Evolutionary conservation across 2,113 vertebrate genomes (phyloP), one percentile per base, ranked within the genome.

Genomic region (Pogona vitticeps): DNA sequence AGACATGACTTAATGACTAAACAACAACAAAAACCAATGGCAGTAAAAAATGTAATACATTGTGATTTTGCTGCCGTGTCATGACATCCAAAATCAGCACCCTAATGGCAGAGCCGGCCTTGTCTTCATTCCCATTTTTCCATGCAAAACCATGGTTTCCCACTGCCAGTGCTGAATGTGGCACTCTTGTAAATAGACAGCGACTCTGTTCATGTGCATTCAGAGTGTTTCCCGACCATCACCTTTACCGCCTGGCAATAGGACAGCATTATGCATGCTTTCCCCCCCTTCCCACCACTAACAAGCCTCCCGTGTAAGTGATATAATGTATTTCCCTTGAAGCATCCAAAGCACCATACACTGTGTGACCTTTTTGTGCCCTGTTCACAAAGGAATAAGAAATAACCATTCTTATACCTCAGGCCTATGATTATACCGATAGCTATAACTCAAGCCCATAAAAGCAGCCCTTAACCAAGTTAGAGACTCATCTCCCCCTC

Each of bases 251-350:
- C 83, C 26, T 78, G 87, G 88, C 78, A 81, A 33, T 52, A 28
- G 71, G 79, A 46, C 82, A 84, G 85, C 79, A 87, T 93, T 91
- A 88, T 86, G 72, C 56, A 18, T 76, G 67, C 18, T 72, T 83
- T 86, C 82, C 72, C 33, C 56, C 31, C 52, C 28, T 67, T 85
- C 77, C 26, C 67, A 76, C 80, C 87, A 86, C 82, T 93, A 92
- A 90, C 91, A 92, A 94, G 91, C 92, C 82, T 88, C 23, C 76
- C 86, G 92, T 87, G 76, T 85, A 90, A 90, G 78, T 88, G 93
- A 89, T 93, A 92, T 91, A 96, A 95, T 92, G 92, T 36, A 61
- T 89, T 90, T 89, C 76, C 90, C 95, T 95, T 95, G 87, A 96
- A 96, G 93, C 92, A 87, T 93, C 94, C 93, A 90, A 90, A 91